Evolutionary conservation across 2,113 vertebrate species (phyloP).

Genomic region (Falcunculus frontatus): DNA sequence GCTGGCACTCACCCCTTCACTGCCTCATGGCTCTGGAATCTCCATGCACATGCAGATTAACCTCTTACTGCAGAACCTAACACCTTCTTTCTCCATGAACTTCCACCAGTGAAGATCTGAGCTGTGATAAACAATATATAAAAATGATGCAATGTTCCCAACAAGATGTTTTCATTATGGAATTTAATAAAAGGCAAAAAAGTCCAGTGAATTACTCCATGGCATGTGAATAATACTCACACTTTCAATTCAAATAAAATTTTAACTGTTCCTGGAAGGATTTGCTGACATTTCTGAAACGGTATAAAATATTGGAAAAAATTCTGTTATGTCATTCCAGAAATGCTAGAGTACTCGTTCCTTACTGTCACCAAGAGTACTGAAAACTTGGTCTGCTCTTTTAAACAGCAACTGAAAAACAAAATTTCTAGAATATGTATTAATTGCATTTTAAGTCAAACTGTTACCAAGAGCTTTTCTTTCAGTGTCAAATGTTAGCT

Average conservation of each 20-base stretch:
- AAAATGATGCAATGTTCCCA: background rate
- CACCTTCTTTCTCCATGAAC: background rate
- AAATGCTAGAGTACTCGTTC: background rate
- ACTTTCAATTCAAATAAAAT: background rate
- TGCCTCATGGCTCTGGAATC: background rate
- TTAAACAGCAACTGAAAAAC: background rate
- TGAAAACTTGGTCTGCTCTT: background rate
- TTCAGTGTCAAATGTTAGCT: background rate
- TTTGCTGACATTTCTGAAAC: background rate
- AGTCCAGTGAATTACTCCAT: background rate
- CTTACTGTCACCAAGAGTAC: background rate
- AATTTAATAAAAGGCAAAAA: background rate
- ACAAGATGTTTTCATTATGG: background rate
- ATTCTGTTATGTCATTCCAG: no score
- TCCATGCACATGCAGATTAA: background rate
- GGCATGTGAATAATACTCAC: background rate
- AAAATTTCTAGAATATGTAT: background rate
- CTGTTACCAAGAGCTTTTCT: background rate
- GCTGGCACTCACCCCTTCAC: background rate
- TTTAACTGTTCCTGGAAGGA: background rate
- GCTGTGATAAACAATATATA: background rate
- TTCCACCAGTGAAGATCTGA: background rate
- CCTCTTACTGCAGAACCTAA: fast-evolving
- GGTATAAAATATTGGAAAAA: background rate
- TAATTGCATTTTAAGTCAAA: background rate